A percentile compares a stretch with the other conserved stretches of the same genome.
Conservation (phyloP, 2,888 invertebrate genomes). For the Agrochola macilenta region DNA sequence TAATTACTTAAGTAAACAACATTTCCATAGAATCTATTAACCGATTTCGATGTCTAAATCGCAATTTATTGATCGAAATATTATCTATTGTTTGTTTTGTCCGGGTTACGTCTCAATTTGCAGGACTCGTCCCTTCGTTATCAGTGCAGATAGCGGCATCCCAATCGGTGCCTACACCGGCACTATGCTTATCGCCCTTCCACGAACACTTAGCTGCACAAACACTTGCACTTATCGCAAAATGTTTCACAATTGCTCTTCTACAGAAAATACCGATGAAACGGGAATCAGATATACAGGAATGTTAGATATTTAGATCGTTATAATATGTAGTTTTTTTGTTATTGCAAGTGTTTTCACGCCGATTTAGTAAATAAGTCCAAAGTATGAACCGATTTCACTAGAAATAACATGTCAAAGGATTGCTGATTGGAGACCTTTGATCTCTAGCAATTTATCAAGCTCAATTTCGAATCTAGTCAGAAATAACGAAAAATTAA, state of each 20-base stretch:
- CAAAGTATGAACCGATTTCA: conserved; percentile 13
- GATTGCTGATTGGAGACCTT: conserved; percentile 6
- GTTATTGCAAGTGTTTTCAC: not conserved
- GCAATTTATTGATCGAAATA: conserved; percentile 25
- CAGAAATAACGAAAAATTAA: not conserved
- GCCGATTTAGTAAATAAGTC: conserved; percentile 1
- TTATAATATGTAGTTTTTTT: not conserved
- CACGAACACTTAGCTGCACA: conserved; percentile 83
- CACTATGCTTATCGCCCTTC: conserved; percentile 84
- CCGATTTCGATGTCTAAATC: conserved; percentile 7
- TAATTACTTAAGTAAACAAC: conserved; percentile 25
- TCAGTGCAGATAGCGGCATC: conserved; percentile 84
- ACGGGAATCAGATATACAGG: conserved; percentile 15
- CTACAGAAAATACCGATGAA: conserved; percentile 67
- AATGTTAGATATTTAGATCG: conserved; percentile 15
- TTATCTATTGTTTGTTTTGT: conserved; percentile 44
- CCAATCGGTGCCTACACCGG: conserved; percentile 81
- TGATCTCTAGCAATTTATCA: conserved; percentile 12
- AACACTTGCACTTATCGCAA: conserved; percentile 87
- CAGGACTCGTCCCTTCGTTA: conserved; percentile 75
- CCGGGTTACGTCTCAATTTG: conserved; percentile 62
- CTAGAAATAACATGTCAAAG: conserved; percentile 14
- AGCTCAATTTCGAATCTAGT: conserved; percentile 17
- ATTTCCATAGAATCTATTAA: conserved; percentile 13
- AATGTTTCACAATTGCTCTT: conserved; percentile 83